These are phyloP conservation scores for Fopius arisanus DNA, from an alignment of 1,140 invertebrate genomes.

Conservation along the genomic window DNA sequence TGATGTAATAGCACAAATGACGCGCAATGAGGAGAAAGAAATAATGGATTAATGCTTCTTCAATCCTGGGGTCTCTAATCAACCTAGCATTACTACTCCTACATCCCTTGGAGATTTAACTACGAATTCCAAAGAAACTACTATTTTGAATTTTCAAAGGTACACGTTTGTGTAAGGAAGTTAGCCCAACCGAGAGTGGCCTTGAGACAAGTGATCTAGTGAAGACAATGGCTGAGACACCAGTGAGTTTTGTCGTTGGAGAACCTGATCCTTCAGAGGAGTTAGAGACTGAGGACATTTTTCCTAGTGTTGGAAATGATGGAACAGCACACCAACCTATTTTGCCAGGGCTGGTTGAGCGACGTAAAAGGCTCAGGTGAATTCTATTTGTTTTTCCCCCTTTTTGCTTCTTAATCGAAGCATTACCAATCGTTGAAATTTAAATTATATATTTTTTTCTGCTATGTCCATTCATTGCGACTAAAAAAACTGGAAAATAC, in stretches of 20 bases:
- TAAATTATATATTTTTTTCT: too few species aligned
- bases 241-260: slow-evolving; percentile 65
- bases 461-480: too few species aligned
- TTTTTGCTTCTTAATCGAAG: background rate
- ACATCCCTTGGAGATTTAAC: background rate
- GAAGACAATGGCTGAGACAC: slow-evolving; percentile 51
- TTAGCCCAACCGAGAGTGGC: background rate
- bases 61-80: background rate
- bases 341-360: slow-evolving; percentile 63
- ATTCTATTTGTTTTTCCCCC: slow-evolving; percentile 31
- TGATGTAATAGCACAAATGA: background rate
- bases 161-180: background rate
- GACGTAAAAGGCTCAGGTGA: slow-evolving; percentile 66
- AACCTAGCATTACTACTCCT: background rate
- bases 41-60: background rate
- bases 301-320: slow-evolving; percentile 52
- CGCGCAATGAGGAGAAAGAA: background rate
- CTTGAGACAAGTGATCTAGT: background rate
- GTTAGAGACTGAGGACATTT: slow-evolving; percentile 61
- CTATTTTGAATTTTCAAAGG: background rate
- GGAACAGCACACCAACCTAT: slow-evolving; percentile 41
- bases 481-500: too few species aligned
- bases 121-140: background rate
- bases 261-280: slow-evolving; percentile 57
- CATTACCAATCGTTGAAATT: too few species aligned